phyloP scores from a whole-genome alignment of 2,888 invertebrate genomes.

The Chloroclysta siterata region DNA sequence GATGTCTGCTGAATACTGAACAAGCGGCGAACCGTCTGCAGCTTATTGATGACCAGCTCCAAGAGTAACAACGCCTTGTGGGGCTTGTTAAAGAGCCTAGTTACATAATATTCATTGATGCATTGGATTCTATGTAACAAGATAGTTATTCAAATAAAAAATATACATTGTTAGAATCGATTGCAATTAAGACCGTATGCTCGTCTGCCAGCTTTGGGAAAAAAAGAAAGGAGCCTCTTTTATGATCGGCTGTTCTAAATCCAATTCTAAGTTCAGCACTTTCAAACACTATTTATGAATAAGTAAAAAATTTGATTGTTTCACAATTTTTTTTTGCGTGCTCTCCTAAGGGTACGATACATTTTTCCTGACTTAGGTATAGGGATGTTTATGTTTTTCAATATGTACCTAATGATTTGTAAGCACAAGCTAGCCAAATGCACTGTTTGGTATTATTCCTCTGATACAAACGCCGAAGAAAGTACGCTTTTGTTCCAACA shows the following conservation, averaged over 20 bases:
- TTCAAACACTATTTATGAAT: too few species aligned
- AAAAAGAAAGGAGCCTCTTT: too few species aligned
- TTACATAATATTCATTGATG: background rate
- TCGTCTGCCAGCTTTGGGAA: too few species aligned
- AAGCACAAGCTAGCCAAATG: background rate
- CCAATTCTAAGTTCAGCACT: too few species aligned
- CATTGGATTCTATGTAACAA: too few species aligned
- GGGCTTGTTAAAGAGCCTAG: constrained; percentile 3
- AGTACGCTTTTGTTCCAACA: constrained; percentile 36
- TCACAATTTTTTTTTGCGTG: background rate
- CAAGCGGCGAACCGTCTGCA: constrained; percentile 49
- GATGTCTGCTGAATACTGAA: constrained; percentile 71
- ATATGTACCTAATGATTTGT: background rate
- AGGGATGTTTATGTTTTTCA: background rate
- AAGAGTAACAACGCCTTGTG: constrained; percentile 24
- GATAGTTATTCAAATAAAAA: too few species aligned
- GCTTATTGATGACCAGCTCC: constrained; percentile 53
- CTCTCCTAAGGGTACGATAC: background rate
- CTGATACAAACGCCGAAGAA: constrained; percentile 28
- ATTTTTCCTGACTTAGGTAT: background rate
- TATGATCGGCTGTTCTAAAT: too few species aligned
- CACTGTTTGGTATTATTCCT: constrained; percentile 17
- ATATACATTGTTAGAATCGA: too few species aligned
- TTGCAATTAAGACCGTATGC: too few species aligned
- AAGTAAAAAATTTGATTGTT: too few species aligned